Base-by-base conservation (phyloP, 1,140 invertebrate species). In the Arctopsyche grandis region DNA sequence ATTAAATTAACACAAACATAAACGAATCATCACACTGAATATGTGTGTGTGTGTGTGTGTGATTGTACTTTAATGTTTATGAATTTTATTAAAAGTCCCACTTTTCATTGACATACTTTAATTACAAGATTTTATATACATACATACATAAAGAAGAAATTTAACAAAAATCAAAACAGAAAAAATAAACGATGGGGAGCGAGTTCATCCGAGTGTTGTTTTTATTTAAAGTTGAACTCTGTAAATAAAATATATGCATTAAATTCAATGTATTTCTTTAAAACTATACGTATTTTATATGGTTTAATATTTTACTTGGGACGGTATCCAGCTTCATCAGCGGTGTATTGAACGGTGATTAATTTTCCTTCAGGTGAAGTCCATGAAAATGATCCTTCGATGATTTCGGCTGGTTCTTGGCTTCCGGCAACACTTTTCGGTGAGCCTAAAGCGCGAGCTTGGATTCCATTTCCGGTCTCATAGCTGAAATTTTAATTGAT, bases 321-420 rank as follows among this genome's bases (percentile, higher is more conserved):
- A 73, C 87, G 87, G 84, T 87, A 89, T 79, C 89, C 89, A 46
- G 88, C 87, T 79, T 90, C 89, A 78, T 90, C 88, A 56, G 89
- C 89, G 16, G 85, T 83, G 83, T 89, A 90, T 29, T 80, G 83
- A 12, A 90, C 84, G 43, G 84, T 85, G 21, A 87, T 74, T 22
- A 58, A 3, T 81, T 85, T 63, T 78, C 85, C 84, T 79, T 89
- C 84, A 14, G 89, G 89, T 16, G 86, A 84, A 12, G 85, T 88
- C 84, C 87, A 90, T 22, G 85, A 84, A 82, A 87, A 89, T 0
- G 85, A 52, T 70, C 81, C 81, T 69, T 78, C 26, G 24, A 82
- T 82, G 16, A 46, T 56, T 38, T 81, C 77, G 56, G 81, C 78
- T 12, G 75, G 48, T 56, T 84, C 80, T 4, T 86, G 86, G 78